Evolutionary conservation across 1,140 invertebrate species (phyloP).

Genomic region (Meloidogyne exigua): DNA sequence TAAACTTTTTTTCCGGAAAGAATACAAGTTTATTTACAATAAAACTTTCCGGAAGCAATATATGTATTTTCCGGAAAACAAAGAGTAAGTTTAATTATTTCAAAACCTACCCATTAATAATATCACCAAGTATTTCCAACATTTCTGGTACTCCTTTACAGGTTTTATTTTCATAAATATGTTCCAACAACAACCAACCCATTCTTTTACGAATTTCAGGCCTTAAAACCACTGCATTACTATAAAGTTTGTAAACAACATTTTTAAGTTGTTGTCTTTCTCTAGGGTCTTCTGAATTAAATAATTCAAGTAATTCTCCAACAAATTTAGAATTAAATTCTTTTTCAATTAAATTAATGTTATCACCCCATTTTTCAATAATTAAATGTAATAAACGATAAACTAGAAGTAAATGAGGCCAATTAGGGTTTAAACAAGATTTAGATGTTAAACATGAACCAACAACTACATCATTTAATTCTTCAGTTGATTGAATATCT

Average conservation of each 20-base stretch:
- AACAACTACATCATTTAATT: background rate
- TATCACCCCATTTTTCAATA: conserved; percentile 88
- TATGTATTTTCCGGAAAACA: too few species aligned
- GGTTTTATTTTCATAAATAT: conserved; percentile 51
- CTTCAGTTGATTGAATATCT: background rate
- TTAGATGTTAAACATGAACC: background rate
- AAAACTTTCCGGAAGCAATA: too few species aligned
- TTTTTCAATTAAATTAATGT: conserved; percentile 70
- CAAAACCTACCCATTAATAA: conserved; percentile 65
- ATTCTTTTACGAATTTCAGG: conserved; percentile 96
- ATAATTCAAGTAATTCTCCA: conserved; percentile 86
- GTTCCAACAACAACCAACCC: conserved; percentile 94
- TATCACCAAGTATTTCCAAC: conserved; percentile 64
- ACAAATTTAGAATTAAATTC: conserved; percentile 75
- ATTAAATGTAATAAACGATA: conserved; percentile 95
- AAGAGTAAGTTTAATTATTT: too few species aligned
- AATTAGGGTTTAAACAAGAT: conserved; percentile 80
- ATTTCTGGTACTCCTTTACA: conserved; percentile 61
- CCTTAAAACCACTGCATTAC: conserved; percentile 88
- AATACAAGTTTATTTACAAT: too few species aligned
- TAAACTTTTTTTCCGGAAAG: too few species aligned
- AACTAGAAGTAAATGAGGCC: conserved; percentile 94
- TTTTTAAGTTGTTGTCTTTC: conserved; percentile 95
- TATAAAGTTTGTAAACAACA: conserved; percentile 92
- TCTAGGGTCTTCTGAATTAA: conserved; percentile 93